Conservation (phyloP, 2,113 vertebrate genomes). For the Notothenia rossii region DNA sequence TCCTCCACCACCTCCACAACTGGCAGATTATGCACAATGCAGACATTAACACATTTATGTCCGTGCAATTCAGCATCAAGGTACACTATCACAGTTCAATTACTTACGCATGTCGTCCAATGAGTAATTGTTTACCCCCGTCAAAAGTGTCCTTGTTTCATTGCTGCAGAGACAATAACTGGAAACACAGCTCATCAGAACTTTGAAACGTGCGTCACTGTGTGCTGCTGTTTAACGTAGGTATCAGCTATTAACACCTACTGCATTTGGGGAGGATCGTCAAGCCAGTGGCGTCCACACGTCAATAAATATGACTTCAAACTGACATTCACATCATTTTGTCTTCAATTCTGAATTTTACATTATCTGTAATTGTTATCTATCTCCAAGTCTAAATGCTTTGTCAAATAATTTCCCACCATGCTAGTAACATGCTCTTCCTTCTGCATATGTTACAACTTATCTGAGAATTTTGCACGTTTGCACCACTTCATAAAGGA, state of each 20-base stretch:
- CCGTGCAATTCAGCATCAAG: constrained; percentile 3
- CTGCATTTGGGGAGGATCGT: not conserved
- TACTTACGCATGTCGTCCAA: constrained; percentile 29
- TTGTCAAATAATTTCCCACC: no score
- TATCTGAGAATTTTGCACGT: no score
- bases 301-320: not conserved
- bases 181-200: constrained; percentile 9
- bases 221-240: not conserved
- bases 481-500: no score
- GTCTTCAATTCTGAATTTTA: not conserved
- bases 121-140: constrained; percentile 20
- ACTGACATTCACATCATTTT: not conserved
- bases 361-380: no score
- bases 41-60: constrained; percentile 14
- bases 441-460: no score
- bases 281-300: not conserved
- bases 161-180: not conserved
- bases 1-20: constrained; percentile 52
- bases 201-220: constrained; percentile 8
- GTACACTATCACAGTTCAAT: constrained; percentile 14
- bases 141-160: not conserved
- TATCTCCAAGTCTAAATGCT: no score
- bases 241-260: not conserved
- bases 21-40: constrained; percentile 9
- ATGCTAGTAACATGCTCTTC: no score